Conservation (phyloP, 2,888 invertebrate genomes). For the Tholera decimalis region DNA sequence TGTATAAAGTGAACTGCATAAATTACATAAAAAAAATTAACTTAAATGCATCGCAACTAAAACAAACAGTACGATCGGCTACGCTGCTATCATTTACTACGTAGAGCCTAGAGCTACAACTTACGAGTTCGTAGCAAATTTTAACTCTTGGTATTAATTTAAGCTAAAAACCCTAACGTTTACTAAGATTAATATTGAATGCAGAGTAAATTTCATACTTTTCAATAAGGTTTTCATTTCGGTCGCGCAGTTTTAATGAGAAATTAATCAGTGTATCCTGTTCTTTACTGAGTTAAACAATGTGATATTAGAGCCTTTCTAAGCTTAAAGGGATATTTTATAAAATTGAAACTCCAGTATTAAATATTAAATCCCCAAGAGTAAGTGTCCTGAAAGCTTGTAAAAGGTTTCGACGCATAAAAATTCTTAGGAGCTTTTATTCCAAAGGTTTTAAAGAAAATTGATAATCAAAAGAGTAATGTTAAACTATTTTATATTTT, state of each 20-base stretch:
- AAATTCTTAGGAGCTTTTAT: conserved; percentile 42
- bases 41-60: no score
- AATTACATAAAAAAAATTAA: no score
- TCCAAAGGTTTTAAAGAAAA: conserved; percentile 46
- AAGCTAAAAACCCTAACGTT: background rate
- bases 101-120: no score
- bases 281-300: conserved; percentile 19
- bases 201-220: background rate
- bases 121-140: no score
- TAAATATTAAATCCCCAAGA: conserved; percentile 60
- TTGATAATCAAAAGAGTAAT: conserved; percentile 42
- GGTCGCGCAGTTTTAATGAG: background rate
- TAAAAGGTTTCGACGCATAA: conserved; percentile 57
- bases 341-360: conserved; percentile 54
- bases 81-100: no score
- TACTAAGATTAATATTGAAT: background rate
- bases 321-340: conserved; percentile 44
- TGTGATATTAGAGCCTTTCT: conserved; percentile 29
- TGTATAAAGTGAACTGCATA: no score
- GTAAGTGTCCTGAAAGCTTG: conserved; percentile 51
- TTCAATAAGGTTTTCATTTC: background rate
- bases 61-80: no score
- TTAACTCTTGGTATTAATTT: no score
- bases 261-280: conserved; percentile 6
- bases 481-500: conserved; percentile 22